A percentile compares a stretch with the other conserved stretches of the same genome.
These are phyloP conservation scores for Nautilus pompilius DNA, from an alignment of 1,140 invertebrate species.

Conservation along the genomic window DNA sequence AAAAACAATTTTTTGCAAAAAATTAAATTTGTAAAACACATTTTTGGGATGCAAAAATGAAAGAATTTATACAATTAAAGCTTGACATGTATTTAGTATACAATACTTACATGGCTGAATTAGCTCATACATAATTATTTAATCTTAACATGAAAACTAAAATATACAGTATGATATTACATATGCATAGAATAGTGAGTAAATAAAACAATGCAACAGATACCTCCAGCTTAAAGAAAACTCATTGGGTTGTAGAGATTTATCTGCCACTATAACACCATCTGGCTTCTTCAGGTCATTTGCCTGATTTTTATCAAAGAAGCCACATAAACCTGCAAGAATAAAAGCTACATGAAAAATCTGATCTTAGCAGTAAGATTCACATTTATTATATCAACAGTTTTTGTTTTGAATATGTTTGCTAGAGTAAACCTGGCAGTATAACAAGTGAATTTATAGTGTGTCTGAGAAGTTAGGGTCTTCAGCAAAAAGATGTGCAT, in stretches of 20 bases:
- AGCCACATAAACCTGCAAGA: conserved; percentile 28
- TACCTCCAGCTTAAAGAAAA: conserved; percentile 32
- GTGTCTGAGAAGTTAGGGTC: background rate
- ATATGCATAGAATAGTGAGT: background rate
- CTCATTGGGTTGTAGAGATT: conserved; percentile 14
- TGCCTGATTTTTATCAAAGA: conserved; percentile 20
- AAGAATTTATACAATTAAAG: background rate
- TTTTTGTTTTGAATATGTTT: background rate
- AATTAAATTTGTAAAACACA: too few species aligned
- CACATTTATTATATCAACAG: background rate
- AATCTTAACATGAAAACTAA: background rate
- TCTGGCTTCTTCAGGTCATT: conserved; percentile 24
- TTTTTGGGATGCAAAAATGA: background rate
- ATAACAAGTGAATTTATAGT: background rate
- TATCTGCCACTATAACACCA: conserved; percentile 15
- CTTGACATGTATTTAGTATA: background rate
- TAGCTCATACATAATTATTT: background rate
- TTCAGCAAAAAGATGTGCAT: background rate
- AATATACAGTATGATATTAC: background rate
- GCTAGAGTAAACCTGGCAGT: background rate
- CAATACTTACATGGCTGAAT: background rate
- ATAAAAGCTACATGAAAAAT: background rate
- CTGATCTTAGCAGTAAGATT: background rate
- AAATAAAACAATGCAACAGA: background rate
- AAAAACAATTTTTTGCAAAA: too few species aligned